phyloP scores from a whole-genome alignment of 2,797 vertebrate species.

The Hydrophis major region DNA sequence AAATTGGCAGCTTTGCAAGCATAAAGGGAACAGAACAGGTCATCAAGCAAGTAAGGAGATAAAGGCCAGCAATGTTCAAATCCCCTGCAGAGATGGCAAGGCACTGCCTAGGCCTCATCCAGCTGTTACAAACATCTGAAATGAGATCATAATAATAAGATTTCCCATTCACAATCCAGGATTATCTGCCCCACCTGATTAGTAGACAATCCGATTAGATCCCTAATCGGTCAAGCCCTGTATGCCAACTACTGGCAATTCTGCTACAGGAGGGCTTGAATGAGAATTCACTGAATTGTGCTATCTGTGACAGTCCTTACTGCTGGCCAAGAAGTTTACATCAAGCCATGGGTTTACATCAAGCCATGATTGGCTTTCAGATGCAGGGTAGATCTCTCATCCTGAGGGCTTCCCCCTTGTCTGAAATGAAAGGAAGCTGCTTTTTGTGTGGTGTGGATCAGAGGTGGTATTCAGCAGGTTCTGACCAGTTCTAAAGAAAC shows the following conservation, averaged over 20 bases:
- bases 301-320: not conserved
- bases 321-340: not conserved
- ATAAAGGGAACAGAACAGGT: not conserved
- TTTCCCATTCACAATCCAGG: slow-evolving; percentile 12
- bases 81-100: not conserved
- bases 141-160: slow-evolving; percentile 37
- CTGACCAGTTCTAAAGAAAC: no score
- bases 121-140: slow-evolving; percentile 20
- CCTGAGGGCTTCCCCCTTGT: not conserved
- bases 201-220: slow-evolving; percentile 29
- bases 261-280: no score
- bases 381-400: not conserved
- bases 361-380: not conserved
- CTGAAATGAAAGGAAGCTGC: not conserved
- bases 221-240: not conserved
- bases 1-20: not conserved
- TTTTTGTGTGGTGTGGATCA: not conserved
- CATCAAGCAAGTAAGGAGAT: not conserved
- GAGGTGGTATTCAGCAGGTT: no score
- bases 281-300: not conserved
- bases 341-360: not conserved
- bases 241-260: not conserved
- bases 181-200: slow-evolving; percentile 24
- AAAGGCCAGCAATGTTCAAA: not conserved
- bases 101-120: not conserved